Percentiles rank a stretch among this genome's conserved stretches.
Conservation (phyloP, 2,113 vertebrate genomes). For the Vulpes ferrilata region DNA sequence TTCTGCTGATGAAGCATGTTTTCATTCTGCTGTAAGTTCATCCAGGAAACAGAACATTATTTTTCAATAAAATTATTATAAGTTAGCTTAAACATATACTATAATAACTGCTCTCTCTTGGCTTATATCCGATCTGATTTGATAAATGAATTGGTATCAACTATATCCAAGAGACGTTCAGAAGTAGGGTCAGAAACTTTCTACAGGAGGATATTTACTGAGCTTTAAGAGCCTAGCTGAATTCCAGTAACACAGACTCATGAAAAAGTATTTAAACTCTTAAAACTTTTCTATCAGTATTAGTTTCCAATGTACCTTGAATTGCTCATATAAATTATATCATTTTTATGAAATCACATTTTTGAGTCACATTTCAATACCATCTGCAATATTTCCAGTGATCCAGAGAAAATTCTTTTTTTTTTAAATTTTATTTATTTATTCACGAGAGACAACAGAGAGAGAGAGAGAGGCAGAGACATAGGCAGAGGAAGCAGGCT, state of each 20-base stretch:
- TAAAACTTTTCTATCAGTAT: slow-evolving; percentile 34
- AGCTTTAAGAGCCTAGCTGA: slow-evolving; percentile 23
- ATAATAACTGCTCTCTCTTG: neutral
- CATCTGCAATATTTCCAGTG: slow-evolving; percentile 51
- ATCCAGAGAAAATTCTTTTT: neutral
- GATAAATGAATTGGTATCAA: neutral
- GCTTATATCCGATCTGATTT: neutral
- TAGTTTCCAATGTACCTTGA: slow-evolving; percentile 34
- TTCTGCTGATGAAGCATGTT: neutral
- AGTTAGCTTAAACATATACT: neutral
- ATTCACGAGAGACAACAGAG: too few relatives aligned
- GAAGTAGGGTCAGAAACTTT: neutral
- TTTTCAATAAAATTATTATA: slow-evolving; percentile 22
- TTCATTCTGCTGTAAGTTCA: slow-evolving; percentile 25
- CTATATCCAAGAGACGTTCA: neutral
- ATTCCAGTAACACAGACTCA: neutral
- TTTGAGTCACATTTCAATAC: slow-evolving; percentile 47
- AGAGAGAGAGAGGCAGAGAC: too few relatives aligned
- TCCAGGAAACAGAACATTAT: neutral
- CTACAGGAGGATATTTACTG: neutral
- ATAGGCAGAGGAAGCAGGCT: too few relatives aligned
- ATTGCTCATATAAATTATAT: slow-evolving; percentile 50
- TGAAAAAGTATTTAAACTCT: slow-evolving; percentile 41
- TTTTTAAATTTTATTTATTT: too few relatives aligned
- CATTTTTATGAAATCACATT: slow-evolving; percentile 56